These are phyloP conservation scores for Percopsis omiscomaycus DNA, from an alignment of 2,797 vertebrate species.

Conservation along the genomic window DNA sequence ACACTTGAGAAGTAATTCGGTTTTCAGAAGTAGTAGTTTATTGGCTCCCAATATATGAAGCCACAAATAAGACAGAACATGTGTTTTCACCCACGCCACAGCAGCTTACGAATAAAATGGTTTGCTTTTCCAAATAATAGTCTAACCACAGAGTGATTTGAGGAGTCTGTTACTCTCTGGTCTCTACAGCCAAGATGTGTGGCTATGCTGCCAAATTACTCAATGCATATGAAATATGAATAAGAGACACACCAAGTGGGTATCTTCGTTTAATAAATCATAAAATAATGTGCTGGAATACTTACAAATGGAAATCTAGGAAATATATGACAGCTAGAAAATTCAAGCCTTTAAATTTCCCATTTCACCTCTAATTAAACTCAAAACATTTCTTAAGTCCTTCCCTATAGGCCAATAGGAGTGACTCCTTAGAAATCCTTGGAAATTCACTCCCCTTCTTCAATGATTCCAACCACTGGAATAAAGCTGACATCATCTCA, in stretches of 20 bases:
- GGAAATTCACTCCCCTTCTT: constrained; percentile 71
- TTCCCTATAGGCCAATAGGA: constrained; percentile 51
- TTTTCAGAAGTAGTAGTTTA: constrained; percentile 38
- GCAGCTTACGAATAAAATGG: constrained; percentile 56
- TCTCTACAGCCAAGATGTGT: constrained; percentile 49
- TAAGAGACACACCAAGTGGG: constrained; percentile 40
- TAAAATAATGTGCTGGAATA: constrained; percentile 34
- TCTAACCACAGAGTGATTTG: constrained; percentile 63
- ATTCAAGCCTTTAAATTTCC: constrained; percentile 49
- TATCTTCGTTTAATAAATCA: constrained; percentile 14
- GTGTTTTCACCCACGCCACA: constrained; percentile 37
- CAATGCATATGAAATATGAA: constrained; percentile 61
- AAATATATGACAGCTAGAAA: constrained; percentile 23
- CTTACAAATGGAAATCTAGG: constrained; percentile 40
- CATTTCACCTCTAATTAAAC: constrained; percentile 67
- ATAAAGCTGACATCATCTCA: constrained; percentile 73
- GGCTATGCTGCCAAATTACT: constrained; percentile 62
- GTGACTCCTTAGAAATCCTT: constrained; percentile 48
- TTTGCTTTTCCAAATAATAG: constrained; percentile 65
- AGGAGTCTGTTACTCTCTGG: constrained; percentile 43
- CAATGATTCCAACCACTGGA: constrained; percentile 75
- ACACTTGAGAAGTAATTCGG: constrained; percentile 33
- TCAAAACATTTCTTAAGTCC: constrained; percentile 48
- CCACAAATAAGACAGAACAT: constrained; percentile 57
- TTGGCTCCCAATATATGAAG: constrained; percentile 48